phyloP scores from a whole-genome alignment of 2,113 vertebrate genomes.

The Siniperca chuatsi region DNA sequence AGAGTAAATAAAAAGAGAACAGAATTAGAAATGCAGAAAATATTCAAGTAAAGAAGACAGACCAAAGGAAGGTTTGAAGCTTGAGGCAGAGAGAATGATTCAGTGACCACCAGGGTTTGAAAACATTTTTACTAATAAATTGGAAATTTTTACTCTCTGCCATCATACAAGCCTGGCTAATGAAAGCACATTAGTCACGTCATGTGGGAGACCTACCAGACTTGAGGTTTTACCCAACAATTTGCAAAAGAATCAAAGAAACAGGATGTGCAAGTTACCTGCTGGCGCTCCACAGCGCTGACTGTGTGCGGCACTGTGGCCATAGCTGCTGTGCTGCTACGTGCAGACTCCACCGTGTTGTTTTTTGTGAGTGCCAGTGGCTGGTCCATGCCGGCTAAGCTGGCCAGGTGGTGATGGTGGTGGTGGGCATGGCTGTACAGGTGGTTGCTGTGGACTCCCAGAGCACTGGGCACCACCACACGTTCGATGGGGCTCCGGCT shows the following conservation, averaged over 20 bases:
- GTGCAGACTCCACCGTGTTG: constrained; percentile 88
- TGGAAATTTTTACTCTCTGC: constrained; percentile 20
- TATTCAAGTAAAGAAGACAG: background rate
- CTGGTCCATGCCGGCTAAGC: constrained; percentile 92
- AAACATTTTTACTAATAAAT: constrained; percentile 12
- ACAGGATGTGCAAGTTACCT: constrained; percentile 83
- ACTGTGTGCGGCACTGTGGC: constrained; percentile 82
- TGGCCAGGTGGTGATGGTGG: constrained; percentile 88
- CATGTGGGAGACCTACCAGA: constrained; percentile 1
- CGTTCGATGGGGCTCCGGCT: constrained; percentile 96
- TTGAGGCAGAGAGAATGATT: constrained; percentile 19
- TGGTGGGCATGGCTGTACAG: constrained; percentile 89
- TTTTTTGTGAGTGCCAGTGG: constrained; percentile 98
- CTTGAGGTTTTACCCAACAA: constrained; percentile 27
- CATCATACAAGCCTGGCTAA: constrained; percentile 14
- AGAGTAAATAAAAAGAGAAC: background rate
- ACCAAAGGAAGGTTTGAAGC: background rate
- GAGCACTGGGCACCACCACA: constrained; percentile 83
- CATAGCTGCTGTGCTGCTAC: constrained; percentile 79
- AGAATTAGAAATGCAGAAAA: background rate
- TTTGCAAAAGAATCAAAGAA: constrained; percentile 20
- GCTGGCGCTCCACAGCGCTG: constrained; percentile 92
- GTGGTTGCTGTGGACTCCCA: constrained; percentile 89
- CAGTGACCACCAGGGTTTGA: constrained; percentile 32
- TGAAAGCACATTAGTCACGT: constrained; percentile 39